Evolutionary conservation across 2,888 invertebrate species (phyloP), one percentile per base, ranked within the genome.

Genomic region (Unio pictorum): DNA sequence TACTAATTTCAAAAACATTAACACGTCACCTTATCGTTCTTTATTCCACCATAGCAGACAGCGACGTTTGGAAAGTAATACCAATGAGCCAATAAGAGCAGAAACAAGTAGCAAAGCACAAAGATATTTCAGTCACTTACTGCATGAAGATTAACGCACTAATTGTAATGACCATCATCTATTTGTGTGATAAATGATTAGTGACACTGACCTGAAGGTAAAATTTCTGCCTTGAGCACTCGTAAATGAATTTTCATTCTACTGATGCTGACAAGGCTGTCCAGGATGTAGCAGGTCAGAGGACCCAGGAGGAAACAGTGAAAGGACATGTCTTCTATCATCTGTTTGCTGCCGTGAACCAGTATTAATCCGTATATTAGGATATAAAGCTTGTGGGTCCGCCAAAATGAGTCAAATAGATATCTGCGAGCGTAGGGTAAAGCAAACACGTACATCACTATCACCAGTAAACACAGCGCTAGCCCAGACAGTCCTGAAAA

Each of bases 381-480:
- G 1, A 92, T 91, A 87, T 93, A 93, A 26, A 92, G 85, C 61
- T 90, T 91, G 86, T 93, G 93, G 0, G 92, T 92, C 61, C 90
- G 87, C 92, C 93, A 93, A 88, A 93, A 93, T 80, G 91, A 91
- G 66, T 91, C 91, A 86, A 92, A 93, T 34, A 93, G 88, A 76
- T 91, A 89, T 62, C 90, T 89, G 59, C 93, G 89, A 1, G 93
- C 91, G 73, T 91, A 91, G 15, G 91, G 90, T 34, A 91, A 87
- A 1, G 93, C 91, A 86, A 93, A 93, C n/a, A 92, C 87, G 84
- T 91, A 93, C 83, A 93, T 92, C 28, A 92, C 81, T 67, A 91
- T 89, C 34, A 92, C 86, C 61, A 93, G 78, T 0, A 92, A 90
- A 4, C 80, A 79, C 66, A 93, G 84, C 5, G 92, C 73, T 5